Conservation (phyloP, 2,113 vertebrate genomes). For the Hyperopisus bebe region DNA sequence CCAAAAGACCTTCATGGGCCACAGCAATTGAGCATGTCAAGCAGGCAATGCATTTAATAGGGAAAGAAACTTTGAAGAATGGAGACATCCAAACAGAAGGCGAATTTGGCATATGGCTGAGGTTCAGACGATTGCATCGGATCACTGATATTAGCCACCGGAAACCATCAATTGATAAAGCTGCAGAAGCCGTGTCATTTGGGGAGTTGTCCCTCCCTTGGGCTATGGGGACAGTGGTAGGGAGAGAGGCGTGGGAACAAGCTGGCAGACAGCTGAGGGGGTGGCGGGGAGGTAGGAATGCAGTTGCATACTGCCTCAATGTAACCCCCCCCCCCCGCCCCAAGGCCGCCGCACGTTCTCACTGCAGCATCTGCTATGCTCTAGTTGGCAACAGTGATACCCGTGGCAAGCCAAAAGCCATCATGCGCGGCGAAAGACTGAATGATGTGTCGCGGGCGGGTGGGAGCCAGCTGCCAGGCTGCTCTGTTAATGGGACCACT, state of each 20-base stretch:
- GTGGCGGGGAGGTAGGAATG: not conserved
- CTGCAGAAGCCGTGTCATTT: not conserved
- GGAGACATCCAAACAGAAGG: not conserved
- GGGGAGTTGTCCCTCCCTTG: not conserved
- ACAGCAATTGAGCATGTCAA: not conserved
- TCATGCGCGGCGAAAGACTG: not conserved
- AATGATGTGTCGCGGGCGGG: not conserved
- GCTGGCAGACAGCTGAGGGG: not conserved
- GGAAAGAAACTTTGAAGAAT: not conserved
- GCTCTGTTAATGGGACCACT: not conserved
- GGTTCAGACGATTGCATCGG: constrained; percentile 3
- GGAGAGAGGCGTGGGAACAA: not conserved
- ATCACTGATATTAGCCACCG: constrained; percentile 6
- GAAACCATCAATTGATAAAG: constrained; percentile 15
- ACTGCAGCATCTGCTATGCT: not conserved
- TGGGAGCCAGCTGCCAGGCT: not conserved
- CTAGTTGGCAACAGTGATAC: not conserved
- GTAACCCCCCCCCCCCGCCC: not conserved
- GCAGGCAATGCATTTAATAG: not conserved
- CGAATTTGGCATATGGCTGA: not conserved
- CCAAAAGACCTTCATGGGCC: not conserved
- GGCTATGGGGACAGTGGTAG: not conserved
- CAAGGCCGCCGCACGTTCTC: not conserved
- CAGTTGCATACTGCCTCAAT: not conserved
- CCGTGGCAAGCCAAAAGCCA: not conserved